Evolutionary conservation across 2,888 invertebrate species (phyloP).

Genomic region (Drosophila pegasa): DNA sequence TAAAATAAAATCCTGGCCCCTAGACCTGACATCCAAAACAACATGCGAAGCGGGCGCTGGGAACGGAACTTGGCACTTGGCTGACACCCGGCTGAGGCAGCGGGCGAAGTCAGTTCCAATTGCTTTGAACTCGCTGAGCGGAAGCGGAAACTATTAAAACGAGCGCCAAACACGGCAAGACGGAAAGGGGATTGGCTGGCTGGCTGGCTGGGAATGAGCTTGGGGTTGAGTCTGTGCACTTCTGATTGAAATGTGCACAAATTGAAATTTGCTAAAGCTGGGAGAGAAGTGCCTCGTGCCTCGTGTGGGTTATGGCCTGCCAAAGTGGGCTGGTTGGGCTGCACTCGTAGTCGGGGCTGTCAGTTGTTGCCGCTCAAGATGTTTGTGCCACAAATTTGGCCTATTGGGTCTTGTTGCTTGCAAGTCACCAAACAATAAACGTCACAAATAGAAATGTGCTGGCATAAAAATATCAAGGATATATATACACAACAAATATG

Average conservation of each 20-base stretch:
- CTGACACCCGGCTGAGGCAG: constrained; percentile 29
- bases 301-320: constrained; percentile 43
- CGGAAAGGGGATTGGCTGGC: not conserved
- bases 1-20: constrained; percentile 14
- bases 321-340: not conserved
- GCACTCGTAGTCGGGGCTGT: constrained; percentile 13
- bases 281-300: constrained; percentile 41
- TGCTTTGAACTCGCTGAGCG: constrained; percentile 76
- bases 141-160: constrained; percentile 82
- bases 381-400: constrained; percentile 70
- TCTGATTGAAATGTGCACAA: constrained; percentile 80
- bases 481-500: constrained; percentile 62
- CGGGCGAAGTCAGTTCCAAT: constrained; percentile 70
- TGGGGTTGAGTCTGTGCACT: constrained; percentile 45
- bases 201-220: not conserved
- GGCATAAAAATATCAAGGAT: constrained; percentile 81
- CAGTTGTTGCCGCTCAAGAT: constrained; percentile 61
- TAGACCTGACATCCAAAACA: constrained; percentile 35
- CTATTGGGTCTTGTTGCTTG: constrained; percentile 72
- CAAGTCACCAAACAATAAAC: constrained; percentile 76
- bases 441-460: constrained; percentile 73
- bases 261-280: constrained; percentile 71
- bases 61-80: constrained; percentile 72
- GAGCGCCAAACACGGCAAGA: constrained; percentile 69
- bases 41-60: constrained; percentile 23